A percentile compares a stretch with the other conserved stretches of the same genome.
phyloP scores from a whole-genome alignment of 2,888 invertebrate genomes.

The Auanema freiburgensis region DNA sequence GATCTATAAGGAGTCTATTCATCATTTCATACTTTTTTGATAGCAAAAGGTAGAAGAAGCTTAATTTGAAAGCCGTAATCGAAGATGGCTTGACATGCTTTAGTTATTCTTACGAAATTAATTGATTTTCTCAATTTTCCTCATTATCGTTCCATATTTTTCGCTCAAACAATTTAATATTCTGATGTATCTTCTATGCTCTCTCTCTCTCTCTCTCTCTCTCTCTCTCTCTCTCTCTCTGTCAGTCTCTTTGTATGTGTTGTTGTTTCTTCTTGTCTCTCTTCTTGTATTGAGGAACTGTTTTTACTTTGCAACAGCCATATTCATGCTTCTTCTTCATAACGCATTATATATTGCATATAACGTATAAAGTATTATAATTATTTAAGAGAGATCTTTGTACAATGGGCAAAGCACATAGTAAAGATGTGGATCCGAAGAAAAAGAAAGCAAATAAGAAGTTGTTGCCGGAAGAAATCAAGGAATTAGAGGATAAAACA shows the following conservation, averaged over 20 bases:
- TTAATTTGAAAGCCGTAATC: too few relatives aligned
- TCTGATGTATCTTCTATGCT: too few relatives aligned
- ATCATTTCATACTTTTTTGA: too few relatives aligned
- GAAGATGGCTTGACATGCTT: too few relatives aligned
- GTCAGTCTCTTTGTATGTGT: neutral
- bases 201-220: conserved; percentile 7
- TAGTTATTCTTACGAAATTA: too few relatives aligned
- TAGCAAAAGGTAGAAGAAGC: too few relatives aligned
- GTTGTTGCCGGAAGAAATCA: conserved; percentile 53
- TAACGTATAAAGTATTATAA: neutral
- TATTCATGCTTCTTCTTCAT: neutral
- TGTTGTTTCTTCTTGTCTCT: neutral
- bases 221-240: conserved; percentile 4
- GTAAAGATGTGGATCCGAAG: conserved; percentile 43
- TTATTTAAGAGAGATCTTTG: too few relatives aligned
- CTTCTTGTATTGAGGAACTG: conserved; percentile 1
- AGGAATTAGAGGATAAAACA: conserved; percentile 53
- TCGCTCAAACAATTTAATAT: too few relatives aligned
- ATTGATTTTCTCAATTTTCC: too few relatives aligned
- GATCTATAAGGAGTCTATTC: too few relatives aligned
- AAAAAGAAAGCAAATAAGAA: conserved; percentile 60
- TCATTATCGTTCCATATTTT: neutral
- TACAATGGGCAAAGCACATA: conserved; percentile 52
- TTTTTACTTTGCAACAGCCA: neutral
- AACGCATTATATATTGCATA: neutral